phyloP scores from a whole-genome alignment of 2,113 vertebrate genomes.

The Platycercus adscitus region DNA sequence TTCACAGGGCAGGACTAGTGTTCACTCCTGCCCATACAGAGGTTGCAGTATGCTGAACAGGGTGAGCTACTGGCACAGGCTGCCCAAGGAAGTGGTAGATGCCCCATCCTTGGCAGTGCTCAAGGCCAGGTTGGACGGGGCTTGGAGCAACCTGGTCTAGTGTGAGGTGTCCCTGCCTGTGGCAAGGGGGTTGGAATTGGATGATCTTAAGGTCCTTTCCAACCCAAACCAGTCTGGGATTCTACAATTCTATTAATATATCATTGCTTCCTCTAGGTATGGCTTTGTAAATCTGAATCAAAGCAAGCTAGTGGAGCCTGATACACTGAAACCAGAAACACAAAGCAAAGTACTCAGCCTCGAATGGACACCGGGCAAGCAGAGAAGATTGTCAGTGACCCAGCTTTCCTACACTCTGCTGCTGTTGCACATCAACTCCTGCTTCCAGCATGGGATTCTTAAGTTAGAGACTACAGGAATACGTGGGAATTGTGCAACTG shows the following conservation, averaged over 20 bases:
- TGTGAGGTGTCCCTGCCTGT: background rate
- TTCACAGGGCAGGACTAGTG: background rate
- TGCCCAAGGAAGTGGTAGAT: background rate
- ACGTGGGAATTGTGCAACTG: background rate
- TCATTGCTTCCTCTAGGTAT: background rate
- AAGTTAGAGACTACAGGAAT: background rate
- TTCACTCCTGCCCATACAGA: background rate
- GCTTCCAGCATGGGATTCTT: background rate
- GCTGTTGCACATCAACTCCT: background rate
- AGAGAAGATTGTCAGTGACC: background rate
- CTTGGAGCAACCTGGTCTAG: background rate
- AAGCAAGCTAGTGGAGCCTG: background rate
- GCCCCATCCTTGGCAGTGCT: background rate
- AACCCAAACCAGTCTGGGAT: background rate
- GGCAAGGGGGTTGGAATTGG: background rate
- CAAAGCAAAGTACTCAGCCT: background rate
- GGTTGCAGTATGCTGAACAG: background rate
- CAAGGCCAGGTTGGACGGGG: background rate
- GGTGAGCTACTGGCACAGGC: background rate
- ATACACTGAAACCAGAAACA: background rate
- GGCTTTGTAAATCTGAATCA: background rate
- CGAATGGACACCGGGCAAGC: background rate
- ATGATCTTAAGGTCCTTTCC: background rate
- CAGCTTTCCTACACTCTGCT: background rate
- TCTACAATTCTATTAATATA: background rate